phyloP scores from a whole-genome alignment of 2,113 vertebrate species.

The Desmodus rotundus region DNA sequence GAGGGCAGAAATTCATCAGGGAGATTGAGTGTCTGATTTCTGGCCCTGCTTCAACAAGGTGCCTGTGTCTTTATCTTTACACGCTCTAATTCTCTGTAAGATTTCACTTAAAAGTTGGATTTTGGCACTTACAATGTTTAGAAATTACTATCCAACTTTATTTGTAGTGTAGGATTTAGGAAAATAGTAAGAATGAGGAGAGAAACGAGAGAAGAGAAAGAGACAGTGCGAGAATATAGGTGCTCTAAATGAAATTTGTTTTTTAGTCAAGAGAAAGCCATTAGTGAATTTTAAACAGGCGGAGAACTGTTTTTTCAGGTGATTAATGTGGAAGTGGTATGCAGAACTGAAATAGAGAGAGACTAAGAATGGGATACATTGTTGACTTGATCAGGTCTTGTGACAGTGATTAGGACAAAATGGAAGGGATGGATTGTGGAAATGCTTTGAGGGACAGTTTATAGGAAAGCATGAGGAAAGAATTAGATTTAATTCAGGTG shows the following conservation, averaged over 20 bases:
- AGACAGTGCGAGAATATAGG: neutral
- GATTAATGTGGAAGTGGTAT: neutral
- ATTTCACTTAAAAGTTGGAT: neutral
- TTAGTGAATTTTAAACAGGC: neutral
- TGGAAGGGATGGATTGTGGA: neutral
- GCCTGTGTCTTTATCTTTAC: neutral
- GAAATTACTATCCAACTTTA: neutral
- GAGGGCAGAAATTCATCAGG: neutral
- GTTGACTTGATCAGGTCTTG: neutral
- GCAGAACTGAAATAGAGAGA: neutral
- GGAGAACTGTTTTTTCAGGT: neutral
- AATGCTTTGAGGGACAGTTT: neutral
- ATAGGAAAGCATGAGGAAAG: neutral
- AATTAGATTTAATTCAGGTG: neutral
- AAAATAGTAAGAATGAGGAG: neutral
- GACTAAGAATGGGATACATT: neutral
- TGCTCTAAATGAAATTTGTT: neutral
- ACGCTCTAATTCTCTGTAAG: neutral
- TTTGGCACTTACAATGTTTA: constrained; percentile 17
- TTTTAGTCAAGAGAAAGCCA: neutral
- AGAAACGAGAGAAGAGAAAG: neutral
- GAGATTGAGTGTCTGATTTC: neutral
- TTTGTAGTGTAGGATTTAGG: neutral
- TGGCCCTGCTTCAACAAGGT: neutral
- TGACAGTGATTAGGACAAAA: neutral